Evolutionary conservation across 2,797 vertebrate genomes (phyloP), one percentile per base, ranked within the genome.

Genomic region (Cyclopterus lumpus): DNA sequence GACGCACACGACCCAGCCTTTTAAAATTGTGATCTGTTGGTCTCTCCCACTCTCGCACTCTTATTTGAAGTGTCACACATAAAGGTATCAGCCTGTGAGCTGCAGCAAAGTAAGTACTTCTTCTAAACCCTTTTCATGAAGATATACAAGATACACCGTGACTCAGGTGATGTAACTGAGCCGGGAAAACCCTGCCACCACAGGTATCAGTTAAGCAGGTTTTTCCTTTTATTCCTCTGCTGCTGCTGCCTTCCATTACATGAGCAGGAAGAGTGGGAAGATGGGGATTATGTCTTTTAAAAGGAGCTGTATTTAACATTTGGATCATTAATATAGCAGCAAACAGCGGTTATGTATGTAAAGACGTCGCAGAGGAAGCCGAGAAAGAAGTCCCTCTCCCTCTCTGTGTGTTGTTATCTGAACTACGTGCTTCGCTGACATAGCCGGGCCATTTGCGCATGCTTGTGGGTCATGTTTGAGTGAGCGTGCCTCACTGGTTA

Each of bases 41-140:
- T 78, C 67, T 78, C 75, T 73, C n/a, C 11, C 44, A 49, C 71
- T 71, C 67, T 71, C 61, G 72, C 46, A 32, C 72, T 63, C 62
- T 53, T 68, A 67, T 72, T 83, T 83, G 79, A 89, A 85, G 77
- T 81, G 75, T 74, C 59, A 62, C 26, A 58, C 67, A 62, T 51
- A 58, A 83, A 85, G 73, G 79, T 70, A 53, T 54, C 71, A 62
- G 53, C 61, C 46, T 67, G 57, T 65, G 82, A 86, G 73, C 62
- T 71, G 59, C 75, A 67, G 51, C 69, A 70, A 75, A 79, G 75
- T 85, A 80, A 85, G 80, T 80, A 55, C 61, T 85, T 73, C 71
- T 71, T 51, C 61, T 42, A 66, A 46, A 81, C 20, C 57, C 78
- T 81, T 77, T 62, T 73, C 66, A 68, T 69, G 16, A 64, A 77